Conservation (phyloP, 2,797 vertebrate genomes). For the Macropus fuliginosus region DNA sequence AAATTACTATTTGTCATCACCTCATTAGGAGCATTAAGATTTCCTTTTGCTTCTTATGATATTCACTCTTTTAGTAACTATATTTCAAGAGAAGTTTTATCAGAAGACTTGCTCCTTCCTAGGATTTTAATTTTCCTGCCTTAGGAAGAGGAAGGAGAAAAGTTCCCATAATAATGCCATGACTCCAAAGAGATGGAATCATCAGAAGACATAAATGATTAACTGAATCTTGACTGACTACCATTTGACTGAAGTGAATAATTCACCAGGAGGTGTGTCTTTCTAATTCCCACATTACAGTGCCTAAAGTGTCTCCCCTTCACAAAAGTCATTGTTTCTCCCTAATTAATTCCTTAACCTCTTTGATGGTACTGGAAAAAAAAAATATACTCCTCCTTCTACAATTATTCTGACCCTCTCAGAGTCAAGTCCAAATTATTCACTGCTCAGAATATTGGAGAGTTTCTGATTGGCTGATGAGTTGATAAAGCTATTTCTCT, state of each 20-base stretch:
- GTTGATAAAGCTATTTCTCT: neutral
- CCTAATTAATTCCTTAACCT: constrained; percentile 8
- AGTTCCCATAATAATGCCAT: neutral
- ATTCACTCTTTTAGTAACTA: neutral
- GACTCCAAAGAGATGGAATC: neutral
- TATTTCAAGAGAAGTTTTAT: neutral
- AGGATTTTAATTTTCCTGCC: neutral
- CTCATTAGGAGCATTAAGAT: neutral
- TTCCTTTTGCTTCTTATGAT: neutral
- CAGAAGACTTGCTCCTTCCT: neutral
- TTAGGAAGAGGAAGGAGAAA: neutral
- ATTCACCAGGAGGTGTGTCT: no score
- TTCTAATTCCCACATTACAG: neutral
- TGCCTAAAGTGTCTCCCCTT: neutral
- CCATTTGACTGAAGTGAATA: neutral
- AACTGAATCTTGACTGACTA: neutral
- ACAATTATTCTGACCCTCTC: neutral
- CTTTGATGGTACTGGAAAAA: no score
- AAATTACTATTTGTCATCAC: neutral
- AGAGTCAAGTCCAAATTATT: rapidly evolving
- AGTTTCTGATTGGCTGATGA: neutral
- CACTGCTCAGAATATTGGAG: no score
- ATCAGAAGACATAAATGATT: rapidly evolving
- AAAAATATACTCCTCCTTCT: neutral
- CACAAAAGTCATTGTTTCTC: neutral